A percentile compares a stretch with the other conserved stretches of the same genome.
Conservation (phyloP, 2,797 vertebrate species). For the Microctenopoma stevenorrisi region DNA sequence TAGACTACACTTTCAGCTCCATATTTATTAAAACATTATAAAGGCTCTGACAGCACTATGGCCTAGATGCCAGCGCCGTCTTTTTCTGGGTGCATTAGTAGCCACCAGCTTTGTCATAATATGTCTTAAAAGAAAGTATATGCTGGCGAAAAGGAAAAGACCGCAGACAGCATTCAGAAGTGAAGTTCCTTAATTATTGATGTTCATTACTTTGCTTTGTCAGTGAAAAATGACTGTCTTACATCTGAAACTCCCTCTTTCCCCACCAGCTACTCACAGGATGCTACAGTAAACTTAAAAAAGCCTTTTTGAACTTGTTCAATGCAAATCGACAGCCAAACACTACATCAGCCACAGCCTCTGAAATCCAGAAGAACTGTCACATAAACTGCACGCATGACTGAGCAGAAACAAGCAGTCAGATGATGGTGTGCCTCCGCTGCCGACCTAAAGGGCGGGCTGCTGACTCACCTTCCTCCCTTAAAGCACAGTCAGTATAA, state of each 20-base stretch:
- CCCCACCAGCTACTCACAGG: background rate
- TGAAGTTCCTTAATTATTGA: conserved; percentile 17
- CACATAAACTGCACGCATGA: background rate
- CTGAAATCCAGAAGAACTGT: background rate
- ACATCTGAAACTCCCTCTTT: background rate
- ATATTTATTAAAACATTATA: background rate
- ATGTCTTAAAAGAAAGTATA: background rate
- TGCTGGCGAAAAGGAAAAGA: background rate
- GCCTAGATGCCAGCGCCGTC: background rate
- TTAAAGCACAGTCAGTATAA: conserved; percentile 4
- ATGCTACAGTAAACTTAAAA: background rate
- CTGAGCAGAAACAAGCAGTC: background rate
- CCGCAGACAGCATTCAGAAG: background rate
- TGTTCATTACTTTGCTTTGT: conserved; percentile 13
- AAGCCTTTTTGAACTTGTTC: background rate
- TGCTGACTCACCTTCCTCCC: conserved; percentile 5
- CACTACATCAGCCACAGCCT: background rate
- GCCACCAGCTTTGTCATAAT: conserved; percentile 14
- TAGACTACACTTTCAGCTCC: background rate
- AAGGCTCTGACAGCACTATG: background rate
- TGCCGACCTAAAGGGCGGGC: background rate
- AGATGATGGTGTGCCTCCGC: conserved; percentile 13
- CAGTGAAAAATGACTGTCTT: background rate
- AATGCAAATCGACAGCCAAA: background rate
- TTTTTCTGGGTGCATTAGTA: background rate